Base-by-base conservation (phyloP, 2,113 vertebrate species). In the Thalassarche chlororhynchos region DNA sequence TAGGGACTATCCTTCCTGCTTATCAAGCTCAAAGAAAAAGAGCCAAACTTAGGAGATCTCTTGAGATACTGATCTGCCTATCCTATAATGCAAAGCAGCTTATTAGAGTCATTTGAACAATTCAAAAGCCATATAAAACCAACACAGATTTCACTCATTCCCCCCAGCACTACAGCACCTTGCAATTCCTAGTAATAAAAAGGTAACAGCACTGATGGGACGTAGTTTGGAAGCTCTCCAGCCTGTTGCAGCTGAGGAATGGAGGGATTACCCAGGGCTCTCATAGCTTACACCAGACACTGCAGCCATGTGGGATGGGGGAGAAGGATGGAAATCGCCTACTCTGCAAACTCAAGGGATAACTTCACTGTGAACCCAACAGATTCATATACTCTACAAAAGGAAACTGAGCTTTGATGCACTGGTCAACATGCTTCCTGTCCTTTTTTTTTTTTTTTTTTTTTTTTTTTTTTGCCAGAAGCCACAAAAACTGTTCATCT, bases 1-100 rank as follows among this genome's bases (percentile, higher is more conserved):
- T 10, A 84, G 95, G 89, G 89, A 95, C 51, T 10, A 49, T 85
- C 62, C 89, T 95, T 94, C 95, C 97, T 94, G 93, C 87, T 91
- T 83, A 87, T 74, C 93, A 47, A 93, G 58, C 81, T 78, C 75
- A 65, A 55, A 54, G 42, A 66, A 89, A 69, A 85, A 13, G 16
- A 93, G 87, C 58, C 96, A 96, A 83, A 62, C 10, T 77, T 13
- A 25, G 14, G 52, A 58, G 84, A 84, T 78, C 91, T 89, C 87
- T 32, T 44, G 94, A 88, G 91, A 93, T 77, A 61, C 36, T 4
- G 66, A 83, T 88, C 85, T 86, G 92, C 60, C 93, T 88, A 40
- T 79, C 78, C 92, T 77, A 8, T 57, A 91, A 96, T 38, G 87
- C 23, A 87, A 90, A 94, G 62, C 81, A 96, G 87, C 55, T 88